These are phyloP conservation scores for Drosophila nr. medialis DNA, from an alignment of 2,888 invertebrate genomes.

Conservation along the genomic window DNA sequence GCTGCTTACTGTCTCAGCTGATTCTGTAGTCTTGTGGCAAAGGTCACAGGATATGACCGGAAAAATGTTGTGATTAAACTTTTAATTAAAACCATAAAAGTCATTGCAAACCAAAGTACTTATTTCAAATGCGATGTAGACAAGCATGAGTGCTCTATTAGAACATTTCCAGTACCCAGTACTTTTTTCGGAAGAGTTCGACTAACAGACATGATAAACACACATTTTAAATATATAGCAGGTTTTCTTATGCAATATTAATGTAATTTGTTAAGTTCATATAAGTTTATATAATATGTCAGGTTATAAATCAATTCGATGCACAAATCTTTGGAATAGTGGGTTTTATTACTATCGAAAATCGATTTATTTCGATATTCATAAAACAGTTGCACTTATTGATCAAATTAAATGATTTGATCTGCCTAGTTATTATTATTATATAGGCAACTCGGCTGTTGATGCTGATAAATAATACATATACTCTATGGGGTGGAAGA, in stretches of 20 bases:
- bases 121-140: background rate
- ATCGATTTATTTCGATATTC: background rate
- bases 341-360: background rate
- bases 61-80: constrained; percentile 66
- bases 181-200: background rate
- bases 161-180: background rate
- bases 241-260: background rate
- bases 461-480: background rate
- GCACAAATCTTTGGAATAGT: background rate
- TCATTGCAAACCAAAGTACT: constrained; percentile 45
- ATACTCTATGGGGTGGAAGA: background rate
- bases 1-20: constrained; percentile 43
- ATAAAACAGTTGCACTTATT: background rate
- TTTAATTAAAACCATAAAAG: constrained; percentile 74
- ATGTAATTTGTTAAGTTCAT: background rate
- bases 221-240: background rate
- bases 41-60: constrained; percentile 42
- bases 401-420: background rate
- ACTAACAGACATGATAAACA: background rate
- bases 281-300: background rate
- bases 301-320: background rate
- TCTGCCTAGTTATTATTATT: background rate
- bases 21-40: constrained; percentile 6
- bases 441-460: background rate
- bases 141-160: background rate